Conservation (phyloP, 1,140 invertebrate genomes). For the Microplitis demolitor region DNA sequence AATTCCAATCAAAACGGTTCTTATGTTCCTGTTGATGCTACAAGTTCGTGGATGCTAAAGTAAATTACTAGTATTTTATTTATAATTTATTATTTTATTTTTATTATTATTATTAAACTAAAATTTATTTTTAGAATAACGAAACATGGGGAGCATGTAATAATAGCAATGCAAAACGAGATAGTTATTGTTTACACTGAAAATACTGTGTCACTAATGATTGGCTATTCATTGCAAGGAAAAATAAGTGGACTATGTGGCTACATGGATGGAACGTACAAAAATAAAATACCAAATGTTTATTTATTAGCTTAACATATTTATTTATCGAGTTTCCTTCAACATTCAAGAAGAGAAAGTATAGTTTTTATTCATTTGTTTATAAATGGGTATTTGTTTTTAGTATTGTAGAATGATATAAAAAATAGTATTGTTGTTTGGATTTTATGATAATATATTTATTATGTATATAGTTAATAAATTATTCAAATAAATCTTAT, state of each 20-base stretch:
- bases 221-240: conserved; percentile 27
- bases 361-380: too few relatives aligned
- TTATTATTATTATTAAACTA: too few relatives aligned
- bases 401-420: too few relatives aligned
- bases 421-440: too few relatives aligned
- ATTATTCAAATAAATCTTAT: too few relatives aligned
- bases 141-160: conserved; percentile 19
- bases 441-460: too few relatives aligned
- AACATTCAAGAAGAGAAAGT: too few relatives aligned
- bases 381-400: too few relatives aligned
- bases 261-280: conserved; percentile 30
- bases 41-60: too few relatives aligned
- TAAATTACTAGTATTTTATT: too few relatives aligned
- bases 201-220: conserved; percentile 28
- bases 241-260: conserved; percentile 39
- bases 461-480: too few relatives aligned
- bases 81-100: too few relatives aligned
- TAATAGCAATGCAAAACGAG: conserved; percentile 23
- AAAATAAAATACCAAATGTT: neutral
- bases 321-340: neutral
- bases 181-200: conserved; percentile 21
- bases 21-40: neutral
- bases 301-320: neutral
- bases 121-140: conserved; percentile 28
- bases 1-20: neutral